Evolutionary conservation across 2,888 invertebrate genomes (phyloP).

Genomic region (Napeogenes inachia): DNA sequence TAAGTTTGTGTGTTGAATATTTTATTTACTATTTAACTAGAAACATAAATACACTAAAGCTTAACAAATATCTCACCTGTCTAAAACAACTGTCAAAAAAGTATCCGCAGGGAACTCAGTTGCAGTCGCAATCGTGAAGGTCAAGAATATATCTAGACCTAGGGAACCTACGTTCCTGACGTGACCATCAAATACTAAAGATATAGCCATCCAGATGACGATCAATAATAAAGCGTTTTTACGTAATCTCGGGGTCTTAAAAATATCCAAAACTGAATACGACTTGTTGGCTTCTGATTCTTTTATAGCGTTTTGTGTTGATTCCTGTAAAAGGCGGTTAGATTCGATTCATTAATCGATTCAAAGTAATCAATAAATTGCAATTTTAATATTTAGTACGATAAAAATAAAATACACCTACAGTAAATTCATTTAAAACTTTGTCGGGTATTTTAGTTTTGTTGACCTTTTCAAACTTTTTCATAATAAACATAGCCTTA

Average conservation of each 20-base stretch:
- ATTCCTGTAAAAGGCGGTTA: conserved; percentile 66
- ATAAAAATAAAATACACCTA: conserved; percentile 52
- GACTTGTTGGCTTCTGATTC: conserved; percentile 83
- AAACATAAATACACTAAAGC: neutral
- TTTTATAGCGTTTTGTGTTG: conserved; percentile 81
- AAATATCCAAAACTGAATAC: conserved; percentile 89
- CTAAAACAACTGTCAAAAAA: conserved; percentile 85
- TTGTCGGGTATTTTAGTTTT: conserved; percentile 84
- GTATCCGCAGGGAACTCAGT: conserved; percentile 92
- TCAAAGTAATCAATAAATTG: too few species aligned
- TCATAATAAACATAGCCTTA: conserved; percentile 85
- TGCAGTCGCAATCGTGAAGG: conserved; percentile 89
- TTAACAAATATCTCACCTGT: conserved; percentile 54
- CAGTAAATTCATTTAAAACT: conserved; percentile 85
- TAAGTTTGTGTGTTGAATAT: neutral
- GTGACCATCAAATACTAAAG: conserved; percentile 91
- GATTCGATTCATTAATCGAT: too few species aligned
- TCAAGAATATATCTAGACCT: conserved; percentile 88
- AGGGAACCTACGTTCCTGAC: conserved; percentile 91
- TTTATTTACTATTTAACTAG: neutral
- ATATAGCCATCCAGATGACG: conserved; percentile 93
- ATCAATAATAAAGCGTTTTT: conserved; percentile 87
- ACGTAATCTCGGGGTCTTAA: conserved; percentile 86
- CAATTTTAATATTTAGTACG: neutral
- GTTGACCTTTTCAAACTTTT: conserved; percentile 88